Conservation (phyloP, 2,888 invertebrate species). For the Andrena flavipes region DNA sequence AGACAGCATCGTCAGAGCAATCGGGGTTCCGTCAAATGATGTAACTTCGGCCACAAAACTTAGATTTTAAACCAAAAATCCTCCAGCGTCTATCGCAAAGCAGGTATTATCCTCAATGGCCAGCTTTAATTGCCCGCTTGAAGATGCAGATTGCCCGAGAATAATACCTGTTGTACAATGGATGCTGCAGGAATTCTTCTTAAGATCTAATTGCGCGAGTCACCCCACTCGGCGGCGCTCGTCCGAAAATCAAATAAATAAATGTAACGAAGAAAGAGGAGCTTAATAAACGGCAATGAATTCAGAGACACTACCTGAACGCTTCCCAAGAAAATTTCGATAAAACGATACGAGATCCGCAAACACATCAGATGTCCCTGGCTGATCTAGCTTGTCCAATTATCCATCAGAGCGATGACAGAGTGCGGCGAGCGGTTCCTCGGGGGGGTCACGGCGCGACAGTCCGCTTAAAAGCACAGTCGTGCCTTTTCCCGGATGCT, state of each 20-base stretch:
- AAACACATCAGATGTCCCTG: constrained; percentile 52
- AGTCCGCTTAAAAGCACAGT: too few species aligned
- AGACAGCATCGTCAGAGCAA: not conserved
- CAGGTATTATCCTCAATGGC: too few species aligned
- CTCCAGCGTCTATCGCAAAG: too few species aligned
- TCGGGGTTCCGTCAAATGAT: not conserved
- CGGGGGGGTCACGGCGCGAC: not conserved
- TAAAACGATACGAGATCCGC: constrained; percentile 60
- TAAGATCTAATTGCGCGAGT: too few species aligned
- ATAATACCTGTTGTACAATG: too few species aligned
- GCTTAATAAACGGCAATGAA: constrained; percentile 2
- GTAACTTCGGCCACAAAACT: too few species aligned
- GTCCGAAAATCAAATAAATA: not conserved
- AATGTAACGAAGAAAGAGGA: not conserved
- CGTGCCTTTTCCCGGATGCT: too few species aligned
- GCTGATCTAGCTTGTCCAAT: constrained; percentile 13
- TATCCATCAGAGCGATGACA: constrained; percentile 21
- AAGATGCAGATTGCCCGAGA: too few species aligned
- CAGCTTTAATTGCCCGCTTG: too few species aligned
- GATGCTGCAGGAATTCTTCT: too few species aligned
- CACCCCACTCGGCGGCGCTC: too few species aligned
- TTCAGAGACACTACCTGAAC: constrained; percentile 56
- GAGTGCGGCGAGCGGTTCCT: not conserved
- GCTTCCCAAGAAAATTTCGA: constrained; percentile 59
- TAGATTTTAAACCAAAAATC: too few species aligned